These are phyloP conservation scores for Heliconius eleuchia DNA, from an alignment of 1,140 invertebrate genomes.

Conservation along the genomic window DNA sequence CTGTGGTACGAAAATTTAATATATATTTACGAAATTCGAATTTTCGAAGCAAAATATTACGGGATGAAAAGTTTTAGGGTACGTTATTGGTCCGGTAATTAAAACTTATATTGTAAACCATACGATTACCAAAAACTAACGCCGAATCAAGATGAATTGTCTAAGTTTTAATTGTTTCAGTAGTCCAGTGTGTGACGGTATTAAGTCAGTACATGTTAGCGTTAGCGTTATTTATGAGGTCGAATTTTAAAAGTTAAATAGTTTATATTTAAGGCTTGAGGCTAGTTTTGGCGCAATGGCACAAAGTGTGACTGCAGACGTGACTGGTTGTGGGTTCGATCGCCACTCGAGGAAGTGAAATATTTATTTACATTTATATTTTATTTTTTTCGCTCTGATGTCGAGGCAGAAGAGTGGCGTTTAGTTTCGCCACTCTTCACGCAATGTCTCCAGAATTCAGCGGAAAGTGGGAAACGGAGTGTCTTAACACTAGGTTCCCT, in stretches of 20 bases:
- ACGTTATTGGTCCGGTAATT: slow-evolving; percentile 31
- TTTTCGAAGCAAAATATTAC: slow-evolving; percentile 13
- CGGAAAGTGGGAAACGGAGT: too few species aligned
- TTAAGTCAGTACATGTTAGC: background rate
- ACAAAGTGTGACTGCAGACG: too few species aligned
- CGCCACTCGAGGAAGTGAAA: too few species aligned
- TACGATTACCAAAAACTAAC: slow-evolving; percentile 39
- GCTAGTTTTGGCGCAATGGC: too few species aligned
- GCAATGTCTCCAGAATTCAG: too few species aligned
- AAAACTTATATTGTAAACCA: slow-evolving; percentile 38
- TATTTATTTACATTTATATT: too few species aligned
- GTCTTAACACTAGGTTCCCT: too few species aligned
- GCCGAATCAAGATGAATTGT: slow-evolving; percentile 36
- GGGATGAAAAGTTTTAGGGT: slow-evolving; percentile 17
- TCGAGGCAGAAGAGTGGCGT: too few species aligned
- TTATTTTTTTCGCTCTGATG: too few species aligned
- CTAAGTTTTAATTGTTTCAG: slow-evolving; percentile 38
- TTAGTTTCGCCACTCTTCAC: too few species aligned
- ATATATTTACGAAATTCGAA: background rate
- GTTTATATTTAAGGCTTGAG: too few species aligned
- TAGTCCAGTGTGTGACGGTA: background rate
- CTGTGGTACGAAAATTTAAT: background rate
- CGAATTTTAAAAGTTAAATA: background rate
- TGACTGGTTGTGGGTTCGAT: too few species aligned
- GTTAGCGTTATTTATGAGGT: background rate